Evolutionary conservation across 2,888 invertebrate genomes (phyloP), one percentile per base, ranked within the genome.

Genomic region (Ichneumoninae sp.): DNA sequence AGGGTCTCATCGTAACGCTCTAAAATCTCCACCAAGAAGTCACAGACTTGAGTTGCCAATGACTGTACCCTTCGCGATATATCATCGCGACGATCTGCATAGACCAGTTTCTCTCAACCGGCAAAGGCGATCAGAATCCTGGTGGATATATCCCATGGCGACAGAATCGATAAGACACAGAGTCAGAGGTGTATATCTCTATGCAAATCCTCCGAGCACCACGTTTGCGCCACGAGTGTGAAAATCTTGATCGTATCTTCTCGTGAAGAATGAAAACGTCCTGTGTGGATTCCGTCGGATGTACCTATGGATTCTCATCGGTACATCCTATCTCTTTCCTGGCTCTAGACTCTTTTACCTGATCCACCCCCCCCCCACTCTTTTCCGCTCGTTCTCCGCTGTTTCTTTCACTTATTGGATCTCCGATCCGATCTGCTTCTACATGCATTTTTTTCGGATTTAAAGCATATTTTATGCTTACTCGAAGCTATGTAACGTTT

Each of bases 191-290:
- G 57, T 57, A 63, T 33, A 30, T 63, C 71, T 73, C 57, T 73
- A 73, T 73, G 71, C 40, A 73, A 73, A 73, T 73, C 40, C 57
- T 19, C 22, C 54, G 71, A 73, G 70, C 57, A 47, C 57, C 22
- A 22, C 22, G 57, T 33, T 73, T 57, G 71, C 54, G 40, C 69
- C n/a, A 70, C 63, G 36, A 63, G 71, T 57, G 71, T 73, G 71
- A 73, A 73, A 73, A 73, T 57, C 54, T 54, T 40, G 40, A n/a
- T 36, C 71, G 57, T 73, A 73, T 73, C 57, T 73, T 40, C 71
- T 73, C 71, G 71, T 73, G 71, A 73, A 57, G 71, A 57, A 54
- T 73, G 57, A 73, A 73, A 73, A 73, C 54, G 57, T 33, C 33
- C 54, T 22, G 40, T 40, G 36, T 13, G 40, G 57, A 73, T 73